Conservation (phyloP, 2,113 vertebrate genomes). For the Erinaceus europaeus region DNA sequence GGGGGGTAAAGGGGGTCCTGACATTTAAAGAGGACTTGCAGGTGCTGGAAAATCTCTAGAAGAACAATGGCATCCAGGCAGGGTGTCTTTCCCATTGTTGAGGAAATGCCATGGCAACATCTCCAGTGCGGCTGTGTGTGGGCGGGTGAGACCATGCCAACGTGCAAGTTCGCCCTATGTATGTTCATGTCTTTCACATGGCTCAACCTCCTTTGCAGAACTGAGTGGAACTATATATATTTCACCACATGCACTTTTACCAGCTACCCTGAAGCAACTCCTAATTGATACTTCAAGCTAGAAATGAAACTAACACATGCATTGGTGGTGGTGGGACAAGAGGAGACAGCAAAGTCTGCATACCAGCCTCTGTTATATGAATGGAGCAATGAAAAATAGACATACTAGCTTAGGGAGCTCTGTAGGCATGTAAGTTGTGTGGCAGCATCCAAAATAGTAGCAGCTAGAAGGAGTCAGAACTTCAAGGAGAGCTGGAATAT, state of each 20-base stretch:
- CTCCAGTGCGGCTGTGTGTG: background rate
- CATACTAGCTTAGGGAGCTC: background rate
- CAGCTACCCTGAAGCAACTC: constrained; percentile 25
- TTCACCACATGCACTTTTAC: background rate
- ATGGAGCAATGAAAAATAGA: background rate
- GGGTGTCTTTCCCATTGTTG: constrained; percentile 12
- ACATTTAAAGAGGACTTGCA: constrained; percentile 24
- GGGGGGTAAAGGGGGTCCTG: background rate
- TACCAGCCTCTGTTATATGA: rapidly evolving
- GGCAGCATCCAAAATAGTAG: background rate
- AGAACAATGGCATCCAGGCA: constrained; percentile 37
- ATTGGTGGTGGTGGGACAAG: too few relatives aligned
- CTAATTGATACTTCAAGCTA: background rate
- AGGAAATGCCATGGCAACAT: constrained; percentile 72
- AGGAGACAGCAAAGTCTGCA: background rate
- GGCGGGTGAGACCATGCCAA: background rate
- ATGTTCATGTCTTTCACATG: rapidly evolving
- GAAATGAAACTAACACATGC: too few relatives aligned
- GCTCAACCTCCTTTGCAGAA: background rate
- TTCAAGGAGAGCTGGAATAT: too few relatives aligned
- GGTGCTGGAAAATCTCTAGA: constrained; percentile 21
- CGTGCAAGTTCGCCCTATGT: background rate
- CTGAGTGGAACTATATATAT: background rate
- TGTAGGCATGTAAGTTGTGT: background rate
- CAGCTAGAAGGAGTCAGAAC: background rate